Evolutionary conservation across 2,888 invertebrate species (phyloP), one percentile per base, ranked within the genome.

Genomic region (Drosophila testacea): DNA sequence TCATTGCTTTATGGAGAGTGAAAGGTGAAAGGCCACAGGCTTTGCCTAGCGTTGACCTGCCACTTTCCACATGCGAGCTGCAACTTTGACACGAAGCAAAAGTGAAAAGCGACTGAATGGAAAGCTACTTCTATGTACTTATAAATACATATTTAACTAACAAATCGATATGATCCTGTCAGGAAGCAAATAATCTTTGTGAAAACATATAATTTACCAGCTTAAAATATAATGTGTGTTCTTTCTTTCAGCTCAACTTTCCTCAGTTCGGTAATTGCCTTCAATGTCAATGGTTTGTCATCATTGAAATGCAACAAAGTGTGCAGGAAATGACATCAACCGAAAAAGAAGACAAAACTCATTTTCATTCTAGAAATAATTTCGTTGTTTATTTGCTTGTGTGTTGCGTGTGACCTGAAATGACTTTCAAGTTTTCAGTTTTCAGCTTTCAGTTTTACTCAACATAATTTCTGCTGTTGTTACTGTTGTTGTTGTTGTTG

Each of bases 351-450:
- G 39, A 47, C 55, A 59, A 71, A 83, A 85, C 83, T 80, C 75
- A 83, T 88, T 82, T 87, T 69, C 72, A 84, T 81, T 64, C 69
- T 68, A 54, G 22, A 77, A 76, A 76, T 83, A 74, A 81, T 78
- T 69, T 77, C 30, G 34, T 79, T 81, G 65, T 71, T 76, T 76
- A 68, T 75, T 70, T 79, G 64, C 38, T 52, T 47, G 54, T 68
- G 13, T 71, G 10, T 61, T 46, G 39, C 32, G 46, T 62, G 42
- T 59, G 39, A 59, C 48, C 57, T 73, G 72, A 27, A 63, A 80
- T 79, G 76, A 76, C 76, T 73, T 68, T 76, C 62, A 67, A 32
- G 32, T 32, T 22, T 22, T 22, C 22, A 68, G 72, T 70, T 56
- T 65, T 74, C 66, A 62, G 76, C 68, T 52, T 59, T 67, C 66